Evolutionary conservation across 2,888 invertebrate species (phyloP), one percentile per base, ranked within the genome.

Genomic region (Cephus pulcher): DNA sequence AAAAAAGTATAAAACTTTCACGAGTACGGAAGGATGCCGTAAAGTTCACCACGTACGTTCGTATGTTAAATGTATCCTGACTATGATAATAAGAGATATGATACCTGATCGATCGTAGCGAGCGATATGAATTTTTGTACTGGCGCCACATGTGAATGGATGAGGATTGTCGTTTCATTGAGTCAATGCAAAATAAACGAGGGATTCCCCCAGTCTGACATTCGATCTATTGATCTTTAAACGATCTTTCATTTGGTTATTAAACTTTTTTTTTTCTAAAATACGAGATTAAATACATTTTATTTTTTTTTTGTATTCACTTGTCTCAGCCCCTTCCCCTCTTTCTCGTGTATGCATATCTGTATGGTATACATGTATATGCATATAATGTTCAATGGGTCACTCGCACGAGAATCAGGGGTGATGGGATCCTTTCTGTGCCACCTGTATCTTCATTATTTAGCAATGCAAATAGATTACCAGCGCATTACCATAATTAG

Each of bases 401-500:
- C 87, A 87, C 81, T 88, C 87, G 84, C 85, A 83, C 86, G 81
- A 74, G 75, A 79, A 81, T 78, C 84, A 23, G 33, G 70, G 77
- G 85, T 56, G 82, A 82, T 82, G 83, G 85, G 85, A 86, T 88
- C 84, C 86, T 71, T 86, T 86, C 85, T 86, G 83, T 80, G 83
- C 84, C 89, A 88, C 87, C 86, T 88, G 88, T 84, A 85, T 86
- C 87, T 88, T 87, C 86, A 87, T 89, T 88, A 87, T 88, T 86
- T 86, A 83, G 84, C 86, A 85, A 86, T 87, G 89, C 86, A 88
- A 88, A 89, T 88, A 86, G 86, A 90, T 90, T 86, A 85, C 83
- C 83, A 81, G 68, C 83, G 83, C 81, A 89, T 90, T 89, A 89
- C 81, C 89, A 89, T 90, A 90, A 90, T 90, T 89, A 88, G 84